Percentiles rank a stretch among this genome's conserved stretches.
phyloP scores from a whole-genome alignment of 1,140 invertebrate genomes.

The Drosophila micromelanica region DNA sequence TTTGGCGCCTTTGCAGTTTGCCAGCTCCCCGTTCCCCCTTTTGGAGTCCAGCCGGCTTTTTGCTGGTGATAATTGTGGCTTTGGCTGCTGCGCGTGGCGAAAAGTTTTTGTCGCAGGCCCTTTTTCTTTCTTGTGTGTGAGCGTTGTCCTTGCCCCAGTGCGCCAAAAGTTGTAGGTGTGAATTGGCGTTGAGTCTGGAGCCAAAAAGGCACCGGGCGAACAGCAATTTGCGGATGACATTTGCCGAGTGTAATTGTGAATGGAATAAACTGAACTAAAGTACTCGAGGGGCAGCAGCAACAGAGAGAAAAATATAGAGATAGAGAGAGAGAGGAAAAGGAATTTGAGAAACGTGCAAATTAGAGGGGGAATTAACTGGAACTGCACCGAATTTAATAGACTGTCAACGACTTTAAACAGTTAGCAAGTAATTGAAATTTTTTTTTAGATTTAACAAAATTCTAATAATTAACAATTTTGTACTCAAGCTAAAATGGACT shows the following conservation, averaged over 20 bases:
- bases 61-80: constrained; percentile 40
- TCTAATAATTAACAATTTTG: too few relatives aligned
- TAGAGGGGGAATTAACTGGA: constrained; percentile 1
- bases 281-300: not conserved
- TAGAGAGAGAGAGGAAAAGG: not conserved
- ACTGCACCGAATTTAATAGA: constrained; percentile 15
- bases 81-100: constrained; percentile 37
- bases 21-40: not conserved
- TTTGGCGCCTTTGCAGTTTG: constrained; percentile 33
- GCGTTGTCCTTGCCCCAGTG: constrained; percentile 50
- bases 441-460: too few relatives aligned
- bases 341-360: not conserved
- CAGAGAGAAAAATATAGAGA: not conserved
- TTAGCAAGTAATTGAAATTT: too few relatives aligned
- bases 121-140: constrained; percentile 13
- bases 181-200: constrained; percentile 60
- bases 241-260: constrained; percentile 19
- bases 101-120: constrained; percentile 30
- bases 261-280: not conserved
- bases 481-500: too few relatives aligned
- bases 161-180: constrained; percentile 48
- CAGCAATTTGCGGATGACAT: constrained; percentile 41
- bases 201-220: constrained; percentile 61
- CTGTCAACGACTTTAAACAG: not conserved
- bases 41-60: constrained; percentile 15